Percentiles rank a stretch among this genome's conserved stretches.
phyloP scores from a whole-genome alignment of 2,888 invertebrate species.

The Acanthosepion esculentum region DNA sequence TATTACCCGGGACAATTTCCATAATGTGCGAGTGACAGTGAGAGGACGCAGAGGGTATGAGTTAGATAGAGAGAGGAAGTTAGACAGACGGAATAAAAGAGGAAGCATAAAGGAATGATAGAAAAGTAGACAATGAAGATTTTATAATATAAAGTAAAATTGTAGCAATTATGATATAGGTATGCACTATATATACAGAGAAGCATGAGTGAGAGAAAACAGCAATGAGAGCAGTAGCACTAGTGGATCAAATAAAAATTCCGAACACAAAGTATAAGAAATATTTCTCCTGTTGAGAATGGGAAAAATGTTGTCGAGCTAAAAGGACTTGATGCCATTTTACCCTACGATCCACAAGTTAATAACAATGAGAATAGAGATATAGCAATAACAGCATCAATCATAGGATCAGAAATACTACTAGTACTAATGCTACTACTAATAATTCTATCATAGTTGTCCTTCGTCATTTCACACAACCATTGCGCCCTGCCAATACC shows the following conservation, averaged over 20 bases:
- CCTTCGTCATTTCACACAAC: no score
- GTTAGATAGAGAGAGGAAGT: no score
- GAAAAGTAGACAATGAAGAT: background rate
- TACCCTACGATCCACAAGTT: background rate
- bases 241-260: background rate
- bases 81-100: no score
- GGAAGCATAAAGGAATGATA: background rate
- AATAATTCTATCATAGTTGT: no score
- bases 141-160: background rate
- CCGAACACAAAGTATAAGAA: background rate
- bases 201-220: background rate
- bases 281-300: background rate
- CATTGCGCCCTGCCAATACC: no score
- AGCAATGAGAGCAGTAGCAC: background rate
- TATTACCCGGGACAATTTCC: constrained; percentile 21
- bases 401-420: no score
- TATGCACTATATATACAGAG: background rate
- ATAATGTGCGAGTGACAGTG: background rate
- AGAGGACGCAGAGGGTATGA: background rate
- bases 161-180: background rate
- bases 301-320: background rate
- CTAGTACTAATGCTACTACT: no score
- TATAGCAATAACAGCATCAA: no score
- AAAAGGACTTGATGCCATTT: background rate
- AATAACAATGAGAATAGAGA: no score